phyloP scores from a whole-genome alignment of 2,113 vertebrate genomes.

The Lophius piscatorius region DNA sequence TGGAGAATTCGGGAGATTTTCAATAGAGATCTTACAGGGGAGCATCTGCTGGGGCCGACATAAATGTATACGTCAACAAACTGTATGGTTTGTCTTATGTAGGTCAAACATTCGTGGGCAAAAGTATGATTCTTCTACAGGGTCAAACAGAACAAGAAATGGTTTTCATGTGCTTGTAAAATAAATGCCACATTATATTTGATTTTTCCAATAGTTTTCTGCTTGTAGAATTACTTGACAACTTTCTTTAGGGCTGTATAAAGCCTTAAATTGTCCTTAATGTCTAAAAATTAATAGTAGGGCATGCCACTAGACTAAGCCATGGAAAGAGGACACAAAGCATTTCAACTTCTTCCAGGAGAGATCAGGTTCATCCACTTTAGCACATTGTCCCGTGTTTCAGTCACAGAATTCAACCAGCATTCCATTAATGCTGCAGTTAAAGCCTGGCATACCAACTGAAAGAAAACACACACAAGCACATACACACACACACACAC shows the following conservation, averaged over 20 bases:
- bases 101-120: neutral
- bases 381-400: conserved; percentile 43
- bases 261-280: conserved; percentile 1
- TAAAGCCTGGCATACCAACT: conserved; percentile 43
- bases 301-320: neutral
- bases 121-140: neutral
- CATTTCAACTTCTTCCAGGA: conserved; percentile 24
- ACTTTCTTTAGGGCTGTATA: conserved; percentile 2
- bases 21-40: too few relatives aligned
- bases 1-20: too few relatives aligned
- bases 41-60: too few relatives aligned
- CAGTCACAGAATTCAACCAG: conserved; percentile 36
- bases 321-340: conserved; percentile 55
- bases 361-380: conserved; percentile 42
- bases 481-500: conserved; percentile 10
- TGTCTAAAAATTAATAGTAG: conserved; percentile 4
- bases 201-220: neutral
- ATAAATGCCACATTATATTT: neutral
- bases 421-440: conserved; percentile 65
- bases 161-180: neutral
- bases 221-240: neutral
- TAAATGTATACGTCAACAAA: neutral
- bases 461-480: conserved; percentile 34
- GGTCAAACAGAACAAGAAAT: neutral
- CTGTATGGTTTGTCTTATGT: neutral